phyloP scores from a whole-genome alignment of 2,888 invertebrate species.

The Norana najaformis region DNA sequence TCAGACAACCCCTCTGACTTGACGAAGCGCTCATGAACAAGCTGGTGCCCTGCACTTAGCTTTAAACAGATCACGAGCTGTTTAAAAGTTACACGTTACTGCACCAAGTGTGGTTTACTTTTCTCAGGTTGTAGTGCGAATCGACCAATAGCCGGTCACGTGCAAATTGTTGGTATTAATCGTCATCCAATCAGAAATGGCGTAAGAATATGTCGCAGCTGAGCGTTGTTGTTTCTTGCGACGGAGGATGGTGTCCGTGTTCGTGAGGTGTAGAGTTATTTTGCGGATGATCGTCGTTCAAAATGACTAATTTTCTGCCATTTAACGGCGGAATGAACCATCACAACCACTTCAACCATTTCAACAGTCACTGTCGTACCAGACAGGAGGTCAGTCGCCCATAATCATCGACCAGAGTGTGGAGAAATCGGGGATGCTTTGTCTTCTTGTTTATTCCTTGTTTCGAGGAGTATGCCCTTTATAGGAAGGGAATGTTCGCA shows the following conservation, averaged over 20 bases:
- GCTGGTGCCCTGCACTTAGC: too few species aligned
- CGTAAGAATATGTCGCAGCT: neutral
- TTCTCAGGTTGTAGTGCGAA: neutral
- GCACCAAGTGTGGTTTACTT: neutral
- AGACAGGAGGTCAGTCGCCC: constrained; percentile 21
- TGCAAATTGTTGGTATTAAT: neutral
- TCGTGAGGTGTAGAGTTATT: neutral
- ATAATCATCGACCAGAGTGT: neutral
- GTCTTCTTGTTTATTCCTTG: constrained; percentile 13
- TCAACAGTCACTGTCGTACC: constrained; percentile 21
- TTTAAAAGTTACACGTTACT: too few species aligned
- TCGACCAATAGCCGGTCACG: neutral
- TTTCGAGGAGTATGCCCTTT: constrained; percentile 2
- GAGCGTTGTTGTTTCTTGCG: neutral
- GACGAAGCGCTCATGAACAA: too few species aligned
- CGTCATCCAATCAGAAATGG: neutral
- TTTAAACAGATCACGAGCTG: too few species aligned
- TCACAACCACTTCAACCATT: constrained; percentile 29
- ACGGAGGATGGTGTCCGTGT: neutral
- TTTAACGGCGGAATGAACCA: constrained; percentile 29
- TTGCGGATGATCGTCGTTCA: neutral
- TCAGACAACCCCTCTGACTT: too few species aligned
- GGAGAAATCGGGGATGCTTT: neutral
- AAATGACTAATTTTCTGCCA: constrained; percentile 21
- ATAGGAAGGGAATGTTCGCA: neutral